phyloP scores from a whole-genome alignment of 2,797 vertebrate genomes.

The Coendou prehensilis region DNA sequence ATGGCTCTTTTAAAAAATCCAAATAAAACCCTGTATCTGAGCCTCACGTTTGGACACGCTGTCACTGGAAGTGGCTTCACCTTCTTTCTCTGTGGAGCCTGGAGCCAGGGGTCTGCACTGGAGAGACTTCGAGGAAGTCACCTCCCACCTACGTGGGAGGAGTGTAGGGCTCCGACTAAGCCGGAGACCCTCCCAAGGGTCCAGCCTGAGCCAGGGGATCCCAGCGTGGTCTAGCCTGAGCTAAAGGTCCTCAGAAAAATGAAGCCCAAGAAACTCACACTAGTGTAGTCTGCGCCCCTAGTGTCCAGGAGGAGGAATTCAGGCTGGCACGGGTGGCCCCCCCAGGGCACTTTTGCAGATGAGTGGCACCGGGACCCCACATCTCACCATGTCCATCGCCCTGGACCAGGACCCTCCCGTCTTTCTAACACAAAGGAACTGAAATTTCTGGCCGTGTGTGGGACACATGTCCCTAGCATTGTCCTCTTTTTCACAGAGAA shows the following conservation, averaged over 20 bases:
- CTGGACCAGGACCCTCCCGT: background rate
- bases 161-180: background rate
- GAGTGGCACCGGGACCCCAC: background rate
- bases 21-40: constrained; percentile 20
- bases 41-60: background rate
- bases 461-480: background rate
- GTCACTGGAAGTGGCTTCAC: background rate
- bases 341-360: background rate
- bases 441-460: background rate
- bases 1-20: background rate
- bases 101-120: background rate
- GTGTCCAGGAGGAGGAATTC: background rate
- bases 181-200: background rate
- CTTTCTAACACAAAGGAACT: background rate
- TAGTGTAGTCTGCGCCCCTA: background rate
- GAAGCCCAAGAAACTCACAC: background rate
- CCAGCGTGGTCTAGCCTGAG: background rate
- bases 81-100: background rate
- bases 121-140: background rate
- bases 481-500: constrained; percentile 7
- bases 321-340: too few species aligned
- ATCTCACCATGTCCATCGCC: background rate
- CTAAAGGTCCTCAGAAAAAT: background rate
- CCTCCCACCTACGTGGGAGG: background rate
- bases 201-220: background rate